Conservation (phyloP, 2,888 invertebrate species). For the Lordiphosa andalusiaca region DNA sequence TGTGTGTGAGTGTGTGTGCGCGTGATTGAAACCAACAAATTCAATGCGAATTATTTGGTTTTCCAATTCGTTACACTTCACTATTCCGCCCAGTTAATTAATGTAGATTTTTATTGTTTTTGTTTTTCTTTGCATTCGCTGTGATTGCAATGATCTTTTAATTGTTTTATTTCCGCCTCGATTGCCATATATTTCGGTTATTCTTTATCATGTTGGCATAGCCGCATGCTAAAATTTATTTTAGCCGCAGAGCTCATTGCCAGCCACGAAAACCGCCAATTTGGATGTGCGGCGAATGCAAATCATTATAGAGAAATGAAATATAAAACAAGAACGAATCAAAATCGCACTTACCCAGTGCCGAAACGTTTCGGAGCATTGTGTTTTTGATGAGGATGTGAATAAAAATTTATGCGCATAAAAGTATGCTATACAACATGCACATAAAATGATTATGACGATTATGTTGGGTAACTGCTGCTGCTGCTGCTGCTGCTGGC, state of each 20-base stretch:
- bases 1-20: conserved; percentile 17
- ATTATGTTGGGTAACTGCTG: conserved; percentile 50
- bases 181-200: conserved; percentile 39
- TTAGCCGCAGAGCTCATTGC: conserved; percentile 60
- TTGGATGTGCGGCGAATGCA: conserved; percentile 34
- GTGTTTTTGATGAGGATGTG: conserved; percentile 41
- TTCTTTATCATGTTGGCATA: conserved; percentile 57
- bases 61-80: conserved; percentile 71
- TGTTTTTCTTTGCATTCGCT: conserved; percentile 12
- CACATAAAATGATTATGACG: conserved; percentile 75
- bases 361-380: conserved; percentile 37
- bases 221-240: conserved; percentile 64
- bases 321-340: conserved; percentile 3
- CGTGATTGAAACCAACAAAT: conserved; percentile 60
- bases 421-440: conserved; percentile 67
- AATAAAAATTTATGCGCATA: conserved; percentile 71
- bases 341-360: not conserved
- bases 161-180: conserved; percentile 52
- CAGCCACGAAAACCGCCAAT: conserved; percentile 70
- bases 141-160: conserved; percentile 34
- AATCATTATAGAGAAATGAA: conserved; percentile 7
- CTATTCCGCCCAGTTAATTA: conserved; percentile 66
- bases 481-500: conserved; percentile 22
- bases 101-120: conserved; percentile 36
- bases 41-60: conserved; percentile 75